A percentile compares a stretch with the other conserved stretches of the same genome.
Conservation (phyloP, 2,113 vertebrate genomes). For the Upupa epops region DNA sequence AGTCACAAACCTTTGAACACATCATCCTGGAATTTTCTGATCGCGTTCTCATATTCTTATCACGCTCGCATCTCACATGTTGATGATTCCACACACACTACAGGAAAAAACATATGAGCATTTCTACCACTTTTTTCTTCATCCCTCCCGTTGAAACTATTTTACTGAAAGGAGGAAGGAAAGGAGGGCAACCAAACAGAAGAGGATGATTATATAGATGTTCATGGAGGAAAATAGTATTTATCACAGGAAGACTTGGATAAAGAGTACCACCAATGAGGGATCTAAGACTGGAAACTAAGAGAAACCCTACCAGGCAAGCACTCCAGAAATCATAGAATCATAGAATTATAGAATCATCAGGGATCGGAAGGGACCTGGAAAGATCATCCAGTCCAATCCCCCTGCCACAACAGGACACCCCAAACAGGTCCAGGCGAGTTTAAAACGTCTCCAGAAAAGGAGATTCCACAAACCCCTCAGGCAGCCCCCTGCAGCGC, state of each 20-base stretch:
- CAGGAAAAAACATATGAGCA: not conserved
- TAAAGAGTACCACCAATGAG: not conserved
- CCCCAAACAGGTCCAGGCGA: no score
- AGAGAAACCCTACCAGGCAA: not conserved
- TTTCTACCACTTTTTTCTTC: not conserved
- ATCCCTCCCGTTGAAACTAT: not conserved
- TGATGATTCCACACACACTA: not conserved
- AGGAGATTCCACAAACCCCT: no score
- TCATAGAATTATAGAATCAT: no score
- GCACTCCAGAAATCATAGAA: not conserved
- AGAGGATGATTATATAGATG: not conserved
- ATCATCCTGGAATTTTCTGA: not conserved
- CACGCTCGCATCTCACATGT: not conserved
- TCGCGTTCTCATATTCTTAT: not conserved
- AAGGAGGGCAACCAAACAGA: not conserved
- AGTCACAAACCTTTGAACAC: not conserved
- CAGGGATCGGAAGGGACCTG: no score
- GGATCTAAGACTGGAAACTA: not conserved
- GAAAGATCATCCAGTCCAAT: no score
- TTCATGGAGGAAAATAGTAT: not conserved
- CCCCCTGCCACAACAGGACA: no score
- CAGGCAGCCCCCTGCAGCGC: no score
- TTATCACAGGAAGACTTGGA: not conserved
- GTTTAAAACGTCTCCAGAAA: no score
- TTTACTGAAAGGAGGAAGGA: not conserved